phyloP scores from a whole-genome alignment of 1,140 invertebrate genomes.

The Archegozetes longisetosus region DNA sequence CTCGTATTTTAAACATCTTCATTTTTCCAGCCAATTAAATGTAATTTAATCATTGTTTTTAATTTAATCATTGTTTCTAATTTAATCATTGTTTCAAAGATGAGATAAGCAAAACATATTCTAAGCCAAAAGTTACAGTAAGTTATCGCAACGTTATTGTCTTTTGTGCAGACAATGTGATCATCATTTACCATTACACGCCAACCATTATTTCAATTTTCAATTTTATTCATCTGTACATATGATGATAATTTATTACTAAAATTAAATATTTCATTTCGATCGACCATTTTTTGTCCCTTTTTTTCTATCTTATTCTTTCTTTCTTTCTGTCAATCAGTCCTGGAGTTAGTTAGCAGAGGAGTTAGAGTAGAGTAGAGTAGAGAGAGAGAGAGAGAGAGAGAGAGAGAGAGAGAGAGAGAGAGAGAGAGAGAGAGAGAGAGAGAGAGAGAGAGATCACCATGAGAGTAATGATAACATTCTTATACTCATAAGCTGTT shows the following conservation, averaged over 20 bases:
- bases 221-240: background rate
- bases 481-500: too few species aligned
- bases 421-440: too few species aligned
- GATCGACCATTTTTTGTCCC: too few species aligned
- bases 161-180: background rate
- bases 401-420: too few species aligned
- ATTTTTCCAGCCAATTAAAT: background rate
- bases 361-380: too few species aligned
- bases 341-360: too few species aligned
- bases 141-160: background rate
- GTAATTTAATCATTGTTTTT: background rate
- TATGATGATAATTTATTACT: background rate
- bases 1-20: background rate
- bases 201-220: background rate
- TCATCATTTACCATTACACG: background rate
- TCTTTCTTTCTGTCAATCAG: too few species aligned
- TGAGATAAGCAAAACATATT: background rate
- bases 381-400: too few species aligned
- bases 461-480: too few species aligned
- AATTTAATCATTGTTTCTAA: background rate
- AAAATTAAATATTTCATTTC: too few species aligned
- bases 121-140: background rate
- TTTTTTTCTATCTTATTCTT: too few species aligned
- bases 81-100: background rate
- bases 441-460: too few species aligned